Base-by-base conservation (phyloP, 2,888 invertebrate genomes). In the Beris morrisii region DNA sequence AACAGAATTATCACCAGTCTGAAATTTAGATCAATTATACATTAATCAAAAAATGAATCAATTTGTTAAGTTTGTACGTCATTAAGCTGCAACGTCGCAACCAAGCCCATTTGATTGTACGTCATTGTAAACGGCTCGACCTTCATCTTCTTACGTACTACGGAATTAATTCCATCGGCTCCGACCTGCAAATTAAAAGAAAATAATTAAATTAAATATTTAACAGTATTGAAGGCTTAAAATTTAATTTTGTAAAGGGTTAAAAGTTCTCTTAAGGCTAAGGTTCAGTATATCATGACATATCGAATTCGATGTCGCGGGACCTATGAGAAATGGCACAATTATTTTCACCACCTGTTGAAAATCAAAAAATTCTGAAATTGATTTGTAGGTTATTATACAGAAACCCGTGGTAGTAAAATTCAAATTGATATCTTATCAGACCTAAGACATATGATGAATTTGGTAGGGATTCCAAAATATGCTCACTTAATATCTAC, bases 111-210 rank as follows among this genome's bases (percentile, higher is more conserved):
- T 77, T 97, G 94, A 58, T 93, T 86, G 77, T 99, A 98, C 73
- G 88, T 87, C 87, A 93, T 90, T 0, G 87, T 84, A 0, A 95
- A 76, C 71, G 93, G 92, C 73, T 92, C 88, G 12, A 91, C 88
- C 15, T 87, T 87, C 90, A 95, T 93, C 30, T 89, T 84, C 70
- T 88, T 83, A 9, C 98, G 85, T 2, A 98, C 93, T 65, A 88
- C 83, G 0, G 98, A 98, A 75, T 92, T 92, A 0, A 87, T 88
- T 0, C 98, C 98, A 83, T 99, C 98, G 12, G 97, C 97, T 22
- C 97, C 98, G 66, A 98, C 86, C 91, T 93, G 76, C 57, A 66
- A 57, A 59, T 61, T 2, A 45, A 22, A 22, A 53, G 45, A 64
- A 67, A 5, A 54, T 3, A 50, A 4, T 13, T 50, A 4, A 13